phyloP scores from a whole-genome alignment of 2,888 invertebrate species.

The Epistrophella euchroma region DNA sequence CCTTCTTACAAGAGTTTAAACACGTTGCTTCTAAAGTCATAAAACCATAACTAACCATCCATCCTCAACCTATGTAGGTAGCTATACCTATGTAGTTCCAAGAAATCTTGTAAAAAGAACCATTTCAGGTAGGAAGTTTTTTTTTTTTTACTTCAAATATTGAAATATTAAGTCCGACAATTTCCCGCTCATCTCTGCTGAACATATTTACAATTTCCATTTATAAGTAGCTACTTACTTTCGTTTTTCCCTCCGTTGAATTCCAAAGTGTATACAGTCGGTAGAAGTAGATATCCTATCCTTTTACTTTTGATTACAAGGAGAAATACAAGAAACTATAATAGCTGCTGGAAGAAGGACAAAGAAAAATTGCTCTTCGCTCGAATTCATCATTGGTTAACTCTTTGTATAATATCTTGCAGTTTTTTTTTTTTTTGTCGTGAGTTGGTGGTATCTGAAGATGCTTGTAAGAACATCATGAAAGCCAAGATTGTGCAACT shows the following conservation, averaged over 20 bases:
- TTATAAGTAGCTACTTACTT: constrained; percentile 25
- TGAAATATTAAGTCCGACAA: constrained; percentile 13
- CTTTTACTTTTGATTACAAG: constrained; percentile 23
- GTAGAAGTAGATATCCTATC: background rate
- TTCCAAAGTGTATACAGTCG: background rate
- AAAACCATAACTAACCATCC: constrained; percentile 25
- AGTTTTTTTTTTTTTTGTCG: background rate
- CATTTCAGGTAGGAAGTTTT: constrained; percentile 3
- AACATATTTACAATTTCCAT: constrained; percentile 52
- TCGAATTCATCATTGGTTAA: constrained; percentile 10
- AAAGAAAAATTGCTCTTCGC: background rate
- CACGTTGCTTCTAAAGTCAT: constrained; percentile 3
- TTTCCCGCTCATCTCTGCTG: constrained; percentile 10
- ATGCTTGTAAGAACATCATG: constrained; percentile 27
- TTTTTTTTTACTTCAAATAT: constrained; percentile 9
- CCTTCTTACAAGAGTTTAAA: background rate
- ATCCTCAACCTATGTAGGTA: background rate
- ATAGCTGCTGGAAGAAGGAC: background rate
- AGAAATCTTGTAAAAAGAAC: background rate
- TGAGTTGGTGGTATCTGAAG: background rate
- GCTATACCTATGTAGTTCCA: background rate
- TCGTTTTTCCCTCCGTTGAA: background rate
- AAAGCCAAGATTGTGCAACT: constrained; percentile 58
- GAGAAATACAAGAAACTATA: background rate
- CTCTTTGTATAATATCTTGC: constrained; percentile 6